Base-by-base conservation (phyloP, 2,113 vertebrate genomes). In the Campylomormyrus tamandua region DNA sequence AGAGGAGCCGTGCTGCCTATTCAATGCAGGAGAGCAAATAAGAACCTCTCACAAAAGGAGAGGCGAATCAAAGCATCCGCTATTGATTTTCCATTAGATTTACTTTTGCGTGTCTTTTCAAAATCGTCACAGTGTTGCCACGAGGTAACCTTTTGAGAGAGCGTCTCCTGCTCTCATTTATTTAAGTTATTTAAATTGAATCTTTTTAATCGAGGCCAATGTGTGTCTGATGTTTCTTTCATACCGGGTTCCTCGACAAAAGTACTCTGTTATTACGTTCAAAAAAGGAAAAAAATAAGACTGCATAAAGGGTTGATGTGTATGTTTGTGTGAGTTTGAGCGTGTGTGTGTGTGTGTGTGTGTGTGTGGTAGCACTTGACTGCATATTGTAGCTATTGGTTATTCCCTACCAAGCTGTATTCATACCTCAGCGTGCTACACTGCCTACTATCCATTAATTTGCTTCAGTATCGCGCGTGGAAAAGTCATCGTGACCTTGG, bases 21-120 rank as follows among this genome's bases (percentile, higher is more conserved):
- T 42, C 52, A 66, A 58, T 58, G 52, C 52, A 24, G 31, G 15
- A 62, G 87, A 39, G 15, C 35, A 66, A 24, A 88, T 88, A 66
- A 19, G 39, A 45, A 74, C 62, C 11, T 58, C 45, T 13, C 87
- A 88, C 87, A 88, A 88, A 88, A 17, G 53, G 39, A n/a, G 39
- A 88, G 48, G 46, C 46, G 3, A 87, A 87, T 50, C 48, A 87
- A 85, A 85, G 85, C 19, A 45, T 21, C 53, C 42, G 48, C 39
- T 74, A 70, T 48, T 70, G 87, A 70, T 88, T 88, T 62, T 88
- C 42, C 49, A 52, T 88, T 31, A 88, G 87, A 27, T 49, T 88
- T 49, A 88, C 87, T 49, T 74, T 31, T 48, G 45, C 35, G 53
- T 35, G 42, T 56, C 87, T 88, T 62, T 62, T 88, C 87, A 42